Conservation (phyloP, 2,113 vertebrate genomes). For the Gracilinanus agilis region DNA sequence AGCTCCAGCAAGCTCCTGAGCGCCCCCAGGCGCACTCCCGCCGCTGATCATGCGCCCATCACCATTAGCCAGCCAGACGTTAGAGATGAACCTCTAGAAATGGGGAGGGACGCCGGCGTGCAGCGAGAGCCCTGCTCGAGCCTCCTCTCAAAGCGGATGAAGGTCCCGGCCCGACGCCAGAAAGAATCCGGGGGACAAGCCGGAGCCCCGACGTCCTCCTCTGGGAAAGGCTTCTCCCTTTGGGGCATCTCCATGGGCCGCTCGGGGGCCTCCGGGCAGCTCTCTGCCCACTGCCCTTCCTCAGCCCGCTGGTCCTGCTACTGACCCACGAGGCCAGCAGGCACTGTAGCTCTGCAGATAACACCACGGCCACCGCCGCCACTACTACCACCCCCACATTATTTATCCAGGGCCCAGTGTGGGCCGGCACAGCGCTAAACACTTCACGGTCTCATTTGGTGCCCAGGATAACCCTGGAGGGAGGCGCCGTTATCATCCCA, state of each 20-base stretch:
- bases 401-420: not conserved
- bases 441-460: not conserved
- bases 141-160: not conserved
- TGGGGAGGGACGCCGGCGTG: no score
- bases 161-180: not conserved
- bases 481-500: not conserved
- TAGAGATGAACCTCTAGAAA: not conserved
- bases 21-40: not conserved
- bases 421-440: not conserved
- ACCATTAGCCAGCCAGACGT: not conserved
- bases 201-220: no score
- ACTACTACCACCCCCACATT: not conserved
- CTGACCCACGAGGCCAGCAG: no score
- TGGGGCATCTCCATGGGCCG: not conserved
- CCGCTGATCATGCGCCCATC: no score
- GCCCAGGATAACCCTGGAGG: not conserved
- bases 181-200: not conserved
- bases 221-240: not conserved
- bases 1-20: no score
- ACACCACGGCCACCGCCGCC: no score
- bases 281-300: no score
- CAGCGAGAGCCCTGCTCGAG: not conserved
- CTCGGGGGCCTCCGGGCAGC: no score
- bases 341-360: not conserved
- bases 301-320: no score